Conservation (phyloP, 2,113 vertebrate species). For the Ptyas mucosa region DNA sequence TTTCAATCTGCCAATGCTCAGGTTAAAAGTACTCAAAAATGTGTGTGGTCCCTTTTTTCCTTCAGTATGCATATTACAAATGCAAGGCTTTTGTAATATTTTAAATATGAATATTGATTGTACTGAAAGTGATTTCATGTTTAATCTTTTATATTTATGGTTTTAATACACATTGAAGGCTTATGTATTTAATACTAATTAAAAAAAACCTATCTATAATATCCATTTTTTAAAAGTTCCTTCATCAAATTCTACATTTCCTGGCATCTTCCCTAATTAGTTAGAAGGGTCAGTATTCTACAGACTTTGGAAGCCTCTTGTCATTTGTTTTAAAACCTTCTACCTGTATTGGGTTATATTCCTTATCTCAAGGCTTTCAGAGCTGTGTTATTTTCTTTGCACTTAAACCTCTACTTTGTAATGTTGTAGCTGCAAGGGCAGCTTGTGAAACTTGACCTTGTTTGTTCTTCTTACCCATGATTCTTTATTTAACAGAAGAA, state of each 20-base stretch:
- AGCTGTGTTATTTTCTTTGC: not conserved
- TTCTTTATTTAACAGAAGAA: too few relatives aligned
- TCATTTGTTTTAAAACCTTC: not conserved
- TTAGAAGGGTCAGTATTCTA: not conserved
- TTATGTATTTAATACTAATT: not conserved
- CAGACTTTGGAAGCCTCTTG: not conserved
- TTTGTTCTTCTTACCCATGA: not conserved
- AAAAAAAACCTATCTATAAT: not conserved
- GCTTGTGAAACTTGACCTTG: not conserved
- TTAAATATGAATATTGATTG: not conserved
- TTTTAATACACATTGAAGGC: not conserved
- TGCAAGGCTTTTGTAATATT: not conserved
- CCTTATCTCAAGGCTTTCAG: not conserved
- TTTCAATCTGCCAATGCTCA: not conserved
- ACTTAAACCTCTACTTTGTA: not conserved
- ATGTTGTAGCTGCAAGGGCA: not conserved
- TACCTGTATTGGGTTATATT: not conserved
- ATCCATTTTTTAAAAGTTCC: not conserved
- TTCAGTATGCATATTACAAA: not conserved
- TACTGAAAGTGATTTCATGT: not conserved
- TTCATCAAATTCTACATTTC: not conserved
- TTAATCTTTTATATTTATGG: not conserved
- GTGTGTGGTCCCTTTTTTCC: not conserved
- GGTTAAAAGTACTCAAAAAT: not conserved
- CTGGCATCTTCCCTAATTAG: not conserved